A percentile compares a stretch with the other conserved stretches of the same genome.
These are phyloP conservation scores for Leuctra nigra DNA, from an alignment of 2,888 invertebrate species.

Conservation along the genomic window DNA sequence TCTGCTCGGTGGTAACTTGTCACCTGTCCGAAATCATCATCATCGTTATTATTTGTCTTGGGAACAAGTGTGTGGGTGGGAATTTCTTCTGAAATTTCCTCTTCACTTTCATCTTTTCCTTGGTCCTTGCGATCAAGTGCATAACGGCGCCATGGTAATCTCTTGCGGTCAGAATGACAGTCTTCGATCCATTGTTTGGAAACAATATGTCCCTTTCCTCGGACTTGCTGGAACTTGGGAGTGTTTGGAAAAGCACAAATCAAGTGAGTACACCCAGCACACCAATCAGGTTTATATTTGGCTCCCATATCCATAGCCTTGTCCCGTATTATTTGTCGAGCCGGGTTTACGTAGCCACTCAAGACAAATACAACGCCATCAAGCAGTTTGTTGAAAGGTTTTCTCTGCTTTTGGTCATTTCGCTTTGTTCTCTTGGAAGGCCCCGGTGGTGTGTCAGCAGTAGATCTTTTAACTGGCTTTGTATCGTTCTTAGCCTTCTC, in stretches of 20 bases:
- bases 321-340: slow-evolving; percentile 57
- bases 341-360: slow-evolving; percentile 83
- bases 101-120: slow-evolving; percentile 45
- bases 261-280: slow-evolving; percentile 69
- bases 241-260: slow-evolving; percentile 86
- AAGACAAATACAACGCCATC: slow-evolving; percentile 67
- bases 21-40: slow-evolving; percentile 22
- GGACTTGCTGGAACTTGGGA: slow-evolving; percentile 74
- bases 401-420: slow-evolving; percentile 29
- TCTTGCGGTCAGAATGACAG: slow-evolving; percentile 51
- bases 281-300: slow-evolving; percentile 70
- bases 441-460: neutral
- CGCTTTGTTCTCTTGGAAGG: slow-evolving; percentile 20
- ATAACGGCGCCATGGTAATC: slow-evolving; percentile 57
- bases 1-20: slow-evolving; percentile 28
- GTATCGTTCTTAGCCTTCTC: slow-evolving; percentile 29
- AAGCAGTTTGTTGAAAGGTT: slow-evolving; percentile 54
- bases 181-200: slow-evolving; percentile 68
- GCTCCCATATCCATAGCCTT: slow-evolving; percentile 74
- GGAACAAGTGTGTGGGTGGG: neutral
- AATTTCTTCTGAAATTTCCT: slow-evolving; percentile 43
- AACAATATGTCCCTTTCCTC: slow-evolving; percentile 57
- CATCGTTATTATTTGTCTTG: neutral
- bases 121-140: slow-evolving; percentile 48
- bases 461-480: neutral